These are phyloP conservation scores for Xenopus laevis DNA, from an alignment of 2,113 vertebrate species.

Conservation along the genomic window DNA sequence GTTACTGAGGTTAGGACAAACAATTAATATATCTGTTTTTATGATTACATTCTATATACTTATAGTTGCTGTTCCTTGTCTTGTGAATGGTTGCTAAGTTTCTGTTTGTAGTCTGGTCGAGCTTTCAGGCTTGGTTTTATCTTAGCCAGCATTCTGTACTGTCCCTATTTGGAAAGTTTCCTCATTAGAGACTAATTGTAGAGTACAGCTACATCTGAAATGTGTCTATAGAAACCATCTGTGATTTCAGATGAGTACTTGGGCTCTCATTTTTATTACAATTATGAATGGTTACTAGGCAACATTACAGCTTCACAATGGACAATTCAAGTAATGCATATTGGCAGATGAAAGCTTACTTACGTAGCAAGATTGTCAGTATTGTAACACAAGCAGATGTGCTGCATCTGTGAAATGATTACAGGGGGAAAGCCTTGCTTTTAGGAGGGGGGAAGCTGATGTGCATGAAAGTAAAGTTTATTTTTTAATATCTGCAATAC, in stretches of 20 bases:
- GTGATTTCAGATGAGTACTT: constrained; percentile 17
- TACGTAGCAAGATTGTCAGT: not conserved
- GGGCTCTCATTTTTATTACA: constrained; percentile 16
- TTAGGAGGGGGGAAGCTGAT: not conserved
- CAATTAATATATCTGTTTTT: too few relatives aligned
- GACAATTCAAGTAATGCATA: constrained; percentile 33
- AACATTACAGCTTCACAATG: constrained; percentile 11
- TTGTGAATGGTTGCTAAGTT: too few relatives aligned
- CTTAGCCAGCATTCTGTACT: not conserved
- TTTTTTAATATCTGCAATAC: not conserved
- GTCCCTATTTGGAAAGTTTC: constrained; percentile 2
- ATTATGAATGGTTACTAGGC: constrained; percentile 20
- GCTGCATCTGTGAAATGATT: constrained; percentile 19
- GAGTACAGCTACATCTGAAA: constrained; percentile 1
- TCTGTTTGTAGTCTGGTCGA: too few relatives aligned
- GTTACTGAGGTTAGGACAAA: too few relatives aligned
- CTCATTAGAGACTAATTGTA: constrained; percentile 7
- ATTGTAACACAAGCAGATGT: constrained; percentile 9
- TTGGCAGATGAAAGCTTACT: constrained; percentile 15
- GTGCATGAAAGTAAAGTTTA: not conserved
- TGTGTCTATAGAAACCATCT: constrained; percentile 37
- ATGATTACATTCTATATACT: too few relatives aligned
- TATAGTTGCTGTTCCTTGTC: too few relatives aligned
- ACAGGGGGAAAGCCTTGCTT: not conserved
- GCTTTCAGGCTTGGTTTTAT: too few relatives aligned